These are phyloP conservation scores for Drosophila parabipectinata DNA, from an alignment of 1,140 invertebrate genomes.

Conservation along the genomic window DNA sequence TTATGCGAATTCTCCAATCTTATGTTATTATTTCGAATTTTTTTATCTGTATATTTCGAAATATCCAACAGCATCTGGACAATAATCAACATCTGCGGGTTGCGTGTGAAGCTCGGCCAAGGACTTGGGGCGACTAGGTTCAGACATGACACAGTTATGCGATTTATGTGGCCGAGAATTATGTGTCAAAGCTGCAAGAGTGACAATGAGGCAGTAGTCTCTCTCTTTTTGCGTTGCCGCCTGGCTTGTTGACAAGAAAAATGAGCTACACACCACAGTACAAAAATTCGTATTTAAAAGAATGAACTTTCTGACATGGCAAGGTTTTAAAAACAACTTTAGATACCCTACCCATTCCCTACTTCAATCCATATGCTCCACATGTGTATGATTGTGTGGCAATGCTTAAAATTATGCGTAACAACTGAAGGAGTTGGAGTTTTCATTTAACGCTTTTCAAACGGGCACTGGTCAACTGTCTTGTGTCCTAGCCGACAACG, in stretches of 20 bases:
- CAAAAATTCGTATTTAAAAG: not conserved
- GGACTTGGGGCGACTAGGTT: slow-evolving; percentile 37
- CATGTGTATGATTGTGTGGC: no score
- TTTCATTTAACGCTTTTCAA: slow-evolving; percentile 32
- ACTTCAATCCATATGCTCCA: not conserved
- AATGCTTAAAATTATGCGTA: slow-evolving; percentile 56
- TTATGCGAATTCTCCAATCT: not conserved
- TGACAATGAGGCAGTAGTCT: slow-evolving; percentile 66
- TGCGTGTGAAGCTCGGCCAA: slow-evolving; percentile 50
- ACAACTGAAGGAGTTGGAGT: slow-evolving; percentile 26
- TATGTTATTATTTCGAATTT: not conserved
- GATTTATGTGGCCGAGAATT: slow-evolving; percentile 79
- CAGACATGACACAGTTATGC: slow-evolving; percentile 77
- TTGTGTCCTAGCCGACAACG: slow-evolving; percentile 15
- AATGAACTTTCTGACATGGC: not conserved
- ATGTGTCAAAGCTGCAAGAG: slow-evolving; percentile 69
- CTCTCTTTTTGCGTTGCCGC: slow-evolving; percentile 37
- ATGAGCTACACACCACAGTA: slow-evolving; percentile 26
- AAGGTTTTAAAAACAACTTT: not conserved
- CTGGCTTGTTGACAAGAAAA: slow-evolving; percentile 63
- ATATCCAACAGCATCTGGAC: slow-evolving; percentile 19
- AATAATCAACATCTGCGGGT: slow-evolving; percentile 34
- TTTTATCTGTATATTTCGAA: not conserved
- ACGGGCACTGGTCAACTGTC: not conserved
- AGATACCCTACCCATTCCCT: no score